Conservation (phyloP, 2,113 vertebrate genomes). For the Otolemur garnettii region DNA sequence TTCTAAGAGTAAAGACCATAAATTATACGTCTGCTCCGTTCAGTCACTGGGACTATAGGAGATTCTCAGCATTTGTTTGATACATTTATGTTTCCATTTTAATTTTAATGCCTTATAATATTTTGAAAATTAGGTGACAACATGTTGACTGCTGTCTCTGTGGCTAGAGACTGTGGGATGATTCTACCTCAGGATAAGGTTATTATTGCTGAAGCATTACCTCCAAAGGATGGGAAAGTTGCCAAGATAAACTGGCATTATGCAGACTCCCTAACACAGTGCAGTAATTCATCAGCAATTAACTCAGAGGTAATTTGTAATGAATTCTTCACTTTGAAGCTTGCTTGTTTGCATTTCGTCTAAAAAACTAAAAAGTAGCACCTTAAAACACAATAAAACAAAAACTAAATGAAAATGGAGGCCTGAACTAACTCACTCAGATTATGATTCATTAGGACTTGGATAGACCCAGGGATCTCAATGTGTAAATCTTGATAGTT, state of each 20-base stretch:
- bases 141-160: conserved; percentile 98
- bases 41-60: background rate
- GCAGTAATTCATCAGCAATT: conserved; percentile 86
- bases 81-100: conserved; percentile 36
- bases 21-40: background rate
- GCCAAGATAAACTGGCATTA: conserved; percentile 98
- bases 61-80: background rate
- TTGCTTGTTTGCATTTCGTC: conserved; percentile 59
- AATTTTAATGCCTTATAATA: conserved; percentile 52
- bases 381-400: conserved; percentile 19
- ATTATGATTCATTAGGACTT: background rate
- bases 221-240: conserved; percentile 95
- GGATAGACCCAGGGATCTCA: background rate
- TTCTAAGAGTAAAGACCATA: background rate
- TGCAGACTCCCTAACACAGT: conserved; percentile 92
- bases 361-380: background rate
- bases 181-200: conserved; percentile 96
- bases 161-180: conserved; percentile 98
- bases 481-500: conserved; percentile 35
- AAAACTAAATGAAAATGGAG: conserved; percentile 23
- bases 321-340: background rate
- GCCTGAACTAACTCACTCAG: background rate
- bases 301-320: conserved; percentile 89
- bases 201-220: conserved; percentile 96
- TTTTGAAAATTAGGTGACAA: conserved; percentile 93